These are phyloP conservation scores for Pocillopora verrucosa DNA, from an alignment of 64 coral and sea anemone genomes.

Conservation along the genomic window DNA sequence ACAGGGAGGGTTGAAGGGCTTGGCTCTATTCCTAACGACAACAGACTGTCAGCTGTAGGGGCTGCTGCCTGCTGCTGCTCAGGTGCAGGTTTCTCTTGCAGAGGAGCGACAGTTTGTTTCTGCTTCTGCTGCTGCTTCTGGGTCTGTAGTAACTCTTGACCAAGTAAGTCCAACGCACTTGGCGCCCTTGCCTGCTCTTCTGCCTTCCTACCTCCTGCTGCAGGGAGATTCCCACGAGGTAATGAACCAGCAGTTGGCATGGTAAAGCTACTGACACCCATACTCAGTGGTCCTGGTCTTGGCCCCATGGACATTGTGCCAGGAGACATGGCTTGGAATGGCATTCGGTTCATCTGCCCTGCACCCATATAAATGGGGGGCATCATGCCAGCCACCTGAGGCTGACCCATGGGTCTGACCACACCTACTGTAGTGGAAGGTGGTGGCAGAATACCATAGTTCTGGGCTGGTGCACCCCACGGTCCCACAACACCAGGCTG, in stretches of 20 bases:
- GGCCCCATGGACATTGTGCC: slow-evolving; percentile 55
- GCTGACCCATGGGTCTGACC: slow-evolving; percentile 52
- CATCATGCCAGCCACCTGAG: slow-evolving; percentile 36
- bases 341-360: slow-evolving; percentile 7
- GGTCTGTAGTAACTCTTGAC: slow-evolving; percentile 75
- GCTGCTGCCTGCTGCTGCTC: slow-evolving; percentile 17
- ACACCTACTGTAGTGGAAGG: slow-evolving; percentile 58
- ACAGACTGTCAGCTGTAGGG: not conserved
- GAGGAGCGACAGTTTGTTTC: slow-evolving; percentile 65
- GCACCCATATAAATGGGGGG: slow-evolving; percentile 15
- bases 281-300: slow-evolving; percentile 43
- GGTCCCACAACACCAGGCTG: slow-evolving; percentile 15
- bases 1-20: not conserved
- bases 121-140: slow-evolving; percentile 92
- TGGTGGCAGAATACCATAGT: slow-evolving; percentile 33
- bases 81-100: slow-evolving; percentile 25
- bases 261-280: slow-evolving; percentile 48
- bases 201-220: slow-evolving; percentile 25
- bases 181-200: slow-evolving; percentile 44
- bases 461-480: slow-evolving; percentile 32
- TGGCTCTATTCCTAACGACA: slow-evolving; percentile 28
- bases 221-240: slow-evolving; percentile 47
- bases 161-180: slow-evolving; percentile 71
- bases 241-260: slow-evolving; percentile 47
- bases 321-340: slow-evolving; percentile 14